Evolutionary conservation across 2,113 vertebrate genomes (phyloP), one percentile per base, ranked within the genome.

Genomic region (Parotia lawesii): DNA sequence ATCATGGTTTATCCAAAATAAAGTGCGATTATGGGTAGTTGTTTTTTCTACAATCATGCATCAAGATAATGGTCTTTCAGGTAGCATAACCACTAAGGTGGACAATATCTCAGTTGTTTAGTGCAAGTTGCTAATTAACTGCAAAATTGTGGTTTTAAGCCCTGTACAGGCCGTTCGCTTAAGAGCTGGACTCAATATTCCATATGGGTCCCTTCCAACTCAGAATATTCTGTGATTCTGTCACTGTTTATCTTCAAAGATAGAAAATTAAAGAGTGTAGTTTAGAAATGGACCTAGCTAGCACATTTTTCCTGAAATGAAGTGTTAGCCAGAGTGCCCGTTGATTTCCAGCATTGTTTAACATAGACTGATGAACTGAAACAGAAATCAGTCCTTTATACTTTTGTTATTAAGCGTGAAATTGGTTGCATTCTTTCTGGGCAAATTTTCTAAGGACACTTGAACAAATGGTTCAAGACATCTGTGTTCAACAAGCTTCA

Each of bases 401-500:
- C 27, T 38, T 58, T 79, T 79, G 8, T 85, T 87, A 51, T 40
- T 93, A 77, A 56, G 51, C 28, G 45, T 80, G 35, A 87, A 93
- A 94, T 93, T 85, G 6, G 17, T 61, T 89, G 9, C 9, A 58
- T 95, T 45, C 25, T 75, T 65, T 91, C 70, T 90, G 58, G 25
- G n/a, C 40, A 61, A 19, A 53, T 94, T 82, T 95, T 80, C 25
- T 83, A 71, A 82, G 60, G 47, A 20, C 24, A 7, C n/a, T 82
- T 93, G 47, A 83, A 45, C 17, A 79, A 89, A 82, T n/a, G 28
- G 28, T 62, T 87, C 54, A 85, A 73, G 89, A 85, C 38, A 51
- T 67, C 62, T 87, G 16, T 85, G 51, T 89, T 90, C 77, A 91
- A 8, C 66, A 73, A 66, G 66, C 81, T 89, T 83, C 66, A 50